A percentile compares a stretch with the other conserved stretches of the same genome.
These are phyloP conservation scores for Bombus waltoni DNA, from an alignment of 1,140 invertebrate genomes.

Conservation along the genomic window DNA sequence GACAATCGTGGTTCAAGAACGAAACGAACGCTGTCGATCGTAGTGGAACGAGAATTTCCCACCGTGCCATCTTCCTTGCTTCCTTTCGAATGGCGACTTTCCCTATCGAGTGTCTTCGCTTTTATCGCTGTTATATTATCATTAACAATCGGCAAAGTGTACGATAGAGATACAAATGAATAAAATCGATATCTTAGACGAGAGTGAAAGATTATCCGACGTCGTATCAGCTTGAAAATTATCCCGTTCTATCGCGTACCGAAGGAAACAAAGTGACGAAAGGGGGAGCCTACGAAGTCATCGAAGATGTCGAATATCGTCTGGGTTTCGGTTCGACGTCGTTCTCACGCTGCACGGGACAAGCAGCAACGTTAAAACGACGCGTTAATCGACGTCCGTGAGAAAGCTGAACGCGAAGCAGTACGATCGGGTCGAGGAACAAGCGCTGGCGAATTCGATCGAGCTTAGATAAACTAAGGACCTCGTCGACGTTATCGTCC, in stretches of 20 bases:
- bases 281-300: too few relatives aligned
- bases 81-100: neutral
- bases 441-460: neutral
- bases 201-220: neutral
- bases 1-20: constrained; percentile 35
- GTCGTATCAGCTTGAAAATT: constrained; percentile 35
- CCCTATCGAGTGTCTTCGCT: neutral
- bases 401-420: constrained; percentile 9
- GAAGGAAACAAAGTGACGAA: neutral
- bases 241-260: constrained; percentile 6
- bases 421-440: neutral
- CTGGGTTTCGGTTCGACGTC: neutral
- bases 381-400: neutral
- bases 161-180: neutral
- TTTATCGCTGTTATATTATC: neutral
- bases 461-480: neutral
- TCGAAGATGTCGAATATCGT: neutral
- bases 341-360: neutral
- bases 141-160: too few relatives aligned
- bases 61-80: constrained; percentile 14
- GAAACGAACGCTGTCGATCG: constrained; percentile 48
- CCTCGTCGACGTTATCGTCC: neutral
- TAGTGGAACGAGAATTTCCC: neutral
- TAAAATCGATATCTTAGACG: neutral
- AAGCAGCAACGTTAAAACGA: neutral